Conservation (phyloP, 2,888 invertebrate genomes). For the Strigamia maritima region DNA sequence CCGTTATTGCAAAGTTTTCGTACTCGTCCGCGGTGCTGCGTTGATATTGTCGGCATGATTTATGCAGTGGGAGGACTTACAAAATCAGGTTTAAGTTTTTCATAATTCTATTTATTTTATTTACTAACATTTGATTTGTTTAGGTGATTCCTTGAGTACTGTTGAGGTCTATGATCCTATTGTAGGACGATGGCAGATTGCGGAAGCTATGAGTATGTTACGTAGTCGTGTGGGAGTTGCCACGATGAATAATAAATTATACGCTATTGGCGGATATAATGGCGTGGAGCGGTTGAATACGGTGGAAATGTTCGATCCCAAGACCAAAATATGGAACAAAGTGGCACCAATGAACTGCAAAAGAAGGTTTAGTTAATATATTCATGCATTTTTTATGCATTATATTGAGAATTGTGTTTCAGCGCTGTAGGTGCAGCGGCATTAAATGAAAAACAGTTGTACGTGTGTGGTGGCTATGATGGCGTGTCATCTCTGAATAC, state of each 20-base stretch:
- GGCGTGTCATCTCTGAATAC: conserved; percentile 77
- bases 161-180: conserved; percentile 79
- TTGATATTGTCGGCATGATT: conserved; percentile 70
- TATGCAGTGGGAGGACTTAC: conserved; percentile 84
- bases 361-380: conserved; percentile 61
- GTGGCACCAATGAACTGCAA: conserved; percentile 77
- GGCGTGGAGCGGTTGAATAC: conserved; percentile 76
- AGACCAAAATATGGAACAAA: conserved; percentile 68
- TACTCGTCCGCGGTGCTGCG: conserved; percentile 71
- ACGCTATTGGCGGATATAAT: conserved; percentile 79
- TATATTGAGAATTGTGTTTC: conserved; percentile 42
- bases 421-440: conserved; percentile 79
- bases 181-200: conserved; percentile 67
- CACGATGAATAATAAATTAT: conserved; percentile 71
- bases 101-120: neutral
- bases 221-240: conserved; percentile 80
- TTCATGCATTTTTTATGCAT: neutral
- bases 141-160: conserved; percentile 73
- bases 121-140: neutral
- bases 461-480: conserved; percentile 81
- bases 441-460: conserved; percentile 68
- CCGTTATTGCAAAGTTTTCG: conserved; percentile 72
- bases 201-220: conserved; percentile 78
- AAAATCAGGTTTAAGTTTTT: conserved; percentile 61
- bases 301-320: conserved; percentile 79